Evolutionary conservation across 2,888 invertebrate species (phyloP).

Genomic region (Nemapogon koenigi): DNA sequence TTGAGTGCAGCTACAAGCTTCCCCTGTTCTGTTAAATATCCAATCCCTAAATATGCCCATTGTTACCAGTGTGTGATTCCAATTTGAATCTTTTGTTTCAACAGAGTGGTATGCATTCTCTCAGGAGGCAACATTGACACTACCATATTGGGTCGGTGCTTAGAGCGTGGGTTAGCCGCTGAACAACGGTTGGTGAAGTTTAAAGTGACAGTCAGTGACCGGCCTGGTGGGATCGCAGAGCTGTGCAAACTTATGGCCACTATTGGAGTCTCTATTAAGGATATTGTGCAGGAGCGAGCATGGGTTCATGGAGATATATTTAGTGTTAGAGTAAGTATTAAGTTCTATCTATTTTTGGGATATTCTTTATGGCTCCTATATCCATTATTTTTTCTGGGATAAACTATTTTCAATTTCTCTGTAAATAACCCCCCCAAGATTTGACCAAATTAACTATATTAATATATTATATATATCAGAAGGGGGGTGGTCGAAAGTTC

Average conservation of each 20-base stretch:
- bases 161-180: conserved; percentile 87
- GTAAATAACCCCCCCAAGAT: no score
- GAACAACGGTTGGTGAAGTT: conserved; percentile 75
- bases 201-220: conserved; percentile 76
- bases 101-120: conserved; percentile 81
- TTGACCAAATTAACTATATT: no score
- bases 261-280: conserved; percentile 90
- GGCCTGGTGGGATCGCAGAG: conserved; percentile 88
- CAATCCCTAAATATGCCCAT: neutral
- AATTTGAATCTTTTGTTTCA: conserved; percentile 17
- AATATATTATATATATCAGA: no score
- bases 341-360: no score
- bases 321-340: conserved; percentile 42
- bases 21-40: no score
- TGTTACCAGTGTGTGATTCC: neutral
- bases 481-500: no score
- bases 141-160: conserved; percentile 84
- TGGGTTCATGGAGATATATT: conserved; percentile 93
- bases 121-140: conserved; percentile 94
- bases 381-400: no score
- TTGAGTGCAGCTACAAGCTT: no score
- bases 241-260: conserved; percentile 77
- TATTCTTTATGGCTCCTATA: no score
- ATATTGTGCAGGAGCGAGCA: conserved; percentile 94
- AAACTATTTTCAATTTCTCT: no score